Percentiles rank a stretch among this genome's conserved stretches.
Evolutionary conservation across 1,140 invertebrate genomes (phyloP).

Genomic region (Babylonia areolata): DNA sequence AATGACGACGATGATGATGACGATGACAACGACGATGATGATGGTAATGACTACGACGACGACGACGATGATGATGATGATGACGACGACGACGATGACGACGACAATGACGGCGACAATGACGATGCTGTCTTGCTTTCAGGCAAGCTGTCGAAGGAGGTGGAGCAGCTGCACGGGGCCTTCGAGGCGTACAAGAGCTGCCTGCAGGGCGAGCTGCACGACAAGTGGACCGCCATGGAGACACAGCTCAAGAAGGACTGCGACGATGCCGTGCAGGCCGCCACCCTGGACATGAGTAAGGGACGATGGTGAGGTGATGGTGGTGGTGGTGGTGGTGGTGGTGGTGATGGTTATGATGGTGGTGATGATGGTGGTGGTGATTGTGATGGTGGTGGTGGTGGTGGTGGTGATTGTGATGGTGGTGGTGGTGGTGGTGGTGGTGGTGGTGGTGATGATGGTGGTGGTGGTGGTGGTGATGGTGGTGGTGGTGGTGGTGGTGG

Average conservation of each 20-base stretch:
- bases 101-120: not conserved
- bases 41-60: too few species aligned
- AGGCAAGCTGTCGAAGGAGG: not conserved
- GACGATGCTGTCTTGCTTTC: not conserved
- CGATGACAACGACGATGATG: not conserved
- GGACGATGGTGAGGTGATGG: not conserved
- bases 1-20: not conserved
- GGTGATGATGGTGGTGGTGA: too few species aligned
- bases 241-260: not conserved
- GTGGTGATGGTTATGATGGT: too few species aligned
- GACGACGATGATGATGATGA: not conserved
- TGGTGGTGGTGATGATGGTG: conserved; percentile 35
- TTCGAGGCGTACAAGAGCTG: conserved; percentile 1
- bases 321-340: not conserved
- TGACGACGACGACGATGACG: not conserved
- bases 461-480: conserved; percentile 25
- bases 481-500: not conserved
- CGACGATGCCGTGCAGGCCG: not conserved
- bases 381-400: not conserved
- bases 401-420: not conserved
- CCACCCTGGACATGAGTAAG: not conserved
- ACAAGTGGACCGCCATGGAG: not conserved
- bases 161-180: not conserved
- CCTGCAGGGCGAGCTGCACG: not conserved
- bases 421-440: not conserved